Evolutionary conservation across 2,113 vertebrate genomes (phyloP).

Genomic region (Misgurnus mizolepis): DNA sequence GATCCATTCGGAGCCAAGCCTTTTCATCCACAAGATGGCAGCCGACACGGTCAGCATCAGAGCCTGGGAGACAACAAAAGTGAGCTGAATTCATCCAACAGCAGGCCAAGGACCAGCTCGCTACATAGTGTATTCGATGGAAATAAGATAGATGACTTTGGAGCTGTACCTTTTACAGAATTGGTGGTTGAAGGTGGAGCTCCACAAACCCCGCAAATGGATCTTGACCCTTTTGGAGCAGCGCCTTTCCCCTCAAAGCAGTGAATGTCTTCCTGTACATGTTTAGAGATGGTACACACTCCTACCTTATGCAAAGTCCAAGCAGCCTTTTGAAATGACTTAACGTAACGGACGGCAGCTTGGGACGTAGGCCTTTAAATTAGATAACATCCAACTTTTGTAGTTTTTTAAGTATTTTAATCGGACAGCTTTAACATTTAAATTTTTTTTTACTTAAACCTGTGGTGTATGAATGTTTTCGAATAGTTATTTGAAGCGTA

Average conservation of each 20-base stretch:
- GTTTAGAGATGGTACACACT: slow-evolving; percentile 7
- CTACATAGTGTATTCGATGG: slow-evolving; percentile 72
- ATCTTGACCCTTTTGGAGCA: slow-evolving; percentile 96
- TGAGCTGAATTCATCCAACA: slow-evolving; percentile 69
- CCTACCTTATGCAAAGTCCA: slow-evolving; percentile 50
- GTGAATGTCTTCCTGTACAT: slow-evolving; percentile 68
- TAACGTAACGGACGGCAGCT: slow-evolving; percentile 41
- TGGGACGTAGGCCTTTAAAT: slow-evolving; percentile 44
- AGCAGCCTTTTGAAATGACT: slow-evolving; percentile 35
- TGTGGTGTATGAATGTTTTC: slow-evolving; percentile 57
- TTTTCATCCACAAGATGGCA: slow-evolving; percentile 83
- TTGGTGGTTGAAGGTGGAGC: slow-evolving; percentile 75
- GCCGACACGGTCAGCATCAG: slow-evolving; percentile 78
- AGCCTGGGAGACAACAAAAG: slow-evolving; percentile 72
- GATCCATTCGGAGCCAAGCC: slow-evolving; percentile 94
- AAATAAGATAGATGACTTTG: slow-evolving; percentile 89
- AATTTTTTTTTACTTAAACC: slow-evolving; percentile 48
- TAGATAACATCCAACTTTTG: slow-evolving; percentile 46
- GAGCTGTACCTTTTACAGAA: slow-evolving; percentile 92
- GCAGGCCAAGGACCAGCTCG: slow-evolving; percentile 77
- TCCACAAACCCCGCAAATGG: slow-evolving; percentile 75
- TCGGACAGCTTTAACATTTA: slow-evolving; percentile 41
- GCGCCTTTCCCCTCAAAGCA: slow-evolving; percentile 95
- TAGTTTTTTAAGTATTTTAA: slow-evolving; percentile 48
- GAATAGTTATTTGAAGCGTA: slow-evolving; percentile 53